Conservation (phyloP, 2,113 vertebrate species). For the Xerus inauris region DNA sequence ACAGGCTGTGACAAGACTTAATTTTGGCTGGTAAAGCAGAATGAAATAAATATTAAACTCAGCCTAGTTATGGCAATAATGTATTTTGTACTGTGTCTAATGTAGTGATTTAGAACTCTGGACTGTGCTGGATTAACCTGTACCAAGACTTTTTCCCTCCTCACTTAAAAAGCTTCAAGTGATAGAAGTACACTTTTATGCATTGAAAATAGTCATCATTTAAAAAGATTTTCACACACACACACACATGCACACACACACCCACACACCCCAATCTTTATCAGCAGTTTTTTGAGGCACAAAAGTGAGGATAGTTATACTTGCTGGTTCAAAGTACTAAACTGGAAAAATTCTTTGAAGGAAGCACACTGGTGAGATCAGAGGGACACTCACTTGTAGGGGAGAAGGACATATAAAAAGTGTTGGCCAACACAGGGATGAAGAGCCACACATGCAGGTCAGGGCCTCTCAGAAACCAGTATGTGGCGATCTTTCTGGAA, state of each 20-base stretch:
- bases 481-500: not conserved
- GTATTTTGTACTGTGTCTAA: not conserved
- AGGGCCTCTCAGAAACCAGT: not conserved
- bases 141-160: not conserved
- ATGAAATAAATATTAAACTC: conserved; percentile 51
- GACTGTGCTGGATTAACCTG: not conserved
- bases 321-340: conserved; percentile 29
- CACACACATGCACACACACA: not conserved
- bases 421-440: not conserved
- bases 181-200: not conserved
- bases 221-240: not conserved
- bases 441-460: not conserved
- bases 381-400: not conserved
- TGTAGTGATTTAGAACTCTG: not conserved
- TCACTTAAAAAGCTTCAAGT: conserved; percentile 24
- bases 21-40: conserved; percentile 56
- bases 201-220: not conserved
- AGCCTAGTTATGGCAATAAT: conserved; percentile 19
- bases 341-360: not conserved
- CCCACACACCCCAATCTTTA: not conserved
- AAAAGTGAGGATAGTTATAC: not conserved
- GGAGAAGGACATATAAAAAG: not conserved
- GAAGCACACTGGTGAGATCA: not conserved
- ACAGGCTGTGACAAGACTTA: conserved; percentile 22
- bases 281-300: not conserved